These are phyloP conservation scores for Threskiornis aethiopicus DNA, from an alignment of 2,797 vertebrate genomes.

Conservation along the genomic window DNA sequence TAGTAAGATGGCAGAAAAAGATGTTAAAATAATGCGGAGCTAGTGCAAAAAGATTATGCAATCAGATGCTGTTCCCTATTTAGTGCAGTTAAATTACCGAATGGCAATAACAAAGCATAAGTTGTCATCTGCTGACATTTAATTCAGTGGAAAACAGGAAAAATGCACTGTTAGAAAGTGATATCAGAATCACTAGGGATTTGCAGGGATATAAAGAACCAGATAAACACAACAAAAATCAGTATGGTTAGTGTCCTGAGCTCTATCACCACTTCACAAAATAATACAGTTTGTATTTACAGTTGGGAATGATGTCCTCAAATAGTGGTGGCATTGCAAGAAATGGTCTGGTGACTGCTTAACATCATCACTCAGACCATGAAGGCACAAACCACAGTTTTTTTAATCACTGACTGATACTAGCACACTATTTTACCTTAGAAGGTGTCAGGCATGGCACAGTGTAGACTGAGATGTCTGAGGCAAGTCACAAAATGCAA, in stretches of 20 bases:
- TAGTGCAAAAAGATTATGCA: background rate
- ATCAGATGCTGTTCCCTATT: background rate
- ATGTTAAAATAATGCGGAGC: background rate
- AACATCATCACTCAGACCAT: background rate
- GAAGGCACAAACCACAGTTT: background rate
- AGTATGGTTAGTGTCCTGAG: background rate
- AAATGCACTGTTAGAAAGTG: background rate
- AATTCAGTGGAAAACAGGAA: constrained; percentile 29
- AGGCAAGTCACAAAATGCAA: background rate
- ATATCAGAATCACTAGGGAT: background rate
- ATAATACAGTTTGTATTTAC: background rate
- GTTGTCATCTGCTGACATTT: constrained; percentile 56
- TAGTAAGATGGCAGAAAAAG: background rate
- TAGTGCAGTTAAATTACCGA: constrained; percentile 7
- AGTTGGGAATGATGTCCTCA: background rate
- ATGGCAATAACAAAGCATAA: constrained; percentile 16
- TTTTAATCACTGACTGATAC: background rate
- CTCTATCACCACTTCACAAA: background rate
- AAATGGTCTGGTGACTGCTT: background rate
- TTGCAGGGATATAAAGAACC: background rate
- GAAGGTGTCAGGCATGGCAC: background rate
- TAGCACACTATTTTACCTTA: background rate
- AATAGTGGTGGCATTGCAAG: background rate
- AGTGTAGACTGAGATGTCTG: background rate
- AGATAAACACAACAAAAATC: constrained; percentile 13